Evolutionary conservation across 2,888 invertebrate genomes (phyloP), one percentile per base, ranked within the genome.

Genomic region (Blastobasis lacticolella): DNA sequence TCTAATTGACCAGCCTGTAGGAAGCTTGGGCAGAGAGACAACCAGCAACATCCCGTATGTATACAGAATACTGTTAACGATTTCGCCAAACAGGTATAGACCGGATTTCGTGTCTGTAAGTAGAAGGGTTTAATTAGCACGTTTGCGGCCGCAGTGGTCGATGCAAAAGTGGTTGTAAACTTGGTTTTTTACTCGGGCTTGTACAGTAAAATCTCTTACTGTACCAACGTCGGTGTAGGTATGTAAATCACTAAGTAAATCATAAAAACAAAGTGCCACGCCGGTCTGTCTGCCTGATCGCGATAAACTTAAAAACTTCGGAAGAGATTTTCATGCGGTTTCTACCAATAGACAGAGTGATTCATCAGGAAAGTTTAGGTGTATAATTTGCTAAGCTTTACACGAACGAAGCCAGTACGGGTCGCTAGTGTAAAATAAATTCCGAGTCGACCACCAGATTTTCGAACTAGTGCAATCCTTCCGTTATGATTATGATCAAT

Each of bases 11-110:
- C 95, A 95, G 10, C 93, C 94, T 10, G 90, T 89, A 0, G 95
- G 95, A 60, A 95, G 83, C 66, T 90, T 91, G 0, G 95, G 95
- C 52, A 95, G 69, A 0, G 95, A 93, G 37, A 96, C 93, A 57
- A 94, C 91, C 5, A 95, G 81, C 48, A 95, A 73, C 95, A 95
- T 95, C 62, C 95, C 93, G 66, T 92, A 95, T 0, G 95, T 94
- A 62, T 95, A 93, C 9, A 95, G 81, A 56, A 94, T 89, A 70
- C 94, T 94, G 73, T 94, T 94, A 50, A 90, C 81, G 56, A 92
- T 88, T 68, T 93, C 91, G 48, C 92, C 91, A 73, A 95, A 95
- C 58, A 94, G 77, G 72, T 93, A 94, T 48, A 93, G 71, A 4
- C 92, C 92, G 49, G 79, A 78, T 69, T 82, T 81, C 44, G 68